These are phyloP conservation scores for Tiliqua scincoides DNA, from an alignment of 2,113 vertebrate species.

Conservation along the genomic window DNA sequence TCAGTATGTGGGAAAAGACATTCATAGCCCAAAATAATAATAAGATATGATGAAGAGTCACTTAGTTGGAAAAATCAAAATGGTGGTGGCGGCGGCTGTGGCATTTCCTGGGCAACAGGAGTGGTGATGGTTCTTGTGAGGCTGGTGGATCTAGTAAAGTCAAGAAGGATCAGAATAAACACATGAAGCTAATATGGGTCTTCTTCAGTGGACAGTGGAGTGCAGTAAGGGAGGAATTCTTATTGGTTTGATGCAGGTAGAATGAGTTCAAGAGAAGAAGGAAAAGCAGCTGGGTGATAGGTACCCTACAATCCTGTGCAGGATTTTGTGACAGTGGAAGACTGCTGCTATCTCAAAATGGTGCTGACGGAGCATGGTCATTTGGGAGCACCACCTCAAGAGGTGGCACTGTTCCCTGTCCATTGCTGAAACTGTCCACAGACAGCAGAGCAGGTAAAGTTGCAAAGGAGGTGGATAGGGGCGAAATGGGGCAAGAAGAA, in stretches of 20 bases:
- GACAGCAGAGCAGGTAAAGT: no score
- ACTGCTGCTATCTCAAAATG: no score
- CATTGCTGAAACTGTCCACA: no score
- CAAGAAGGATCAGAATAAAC: neutral
- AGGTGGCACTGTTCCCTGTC: no score
- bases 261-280: neutral
- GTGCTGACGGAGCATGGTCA: no score
- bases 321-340: no score
- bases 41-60: neutral
- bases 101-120: neutral
- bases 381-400: no score
- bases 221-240: neutral
- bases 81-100: no score
- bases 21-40: neutral
- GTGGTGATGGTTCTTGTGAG: neutral
- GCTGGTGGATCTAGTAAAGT: neutral
- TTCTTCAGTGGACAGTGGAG: neutral
- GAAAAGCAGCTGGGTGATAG: neutral
- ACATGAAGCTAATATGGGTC: neutral
- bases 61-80: no score
- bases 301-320: neutral
- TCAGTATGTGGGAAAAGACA: neutral
- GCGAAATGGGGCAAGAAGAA: no score
- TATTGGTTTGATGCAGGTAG: no score
- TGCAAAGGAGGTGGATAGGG: no score